Evolutionary conservation across 1,140 invertebrate genomes (phyloP), one percentile per base, ranked within the genome.

Genomic region (Pentalonia nigronervosa): DNA sequence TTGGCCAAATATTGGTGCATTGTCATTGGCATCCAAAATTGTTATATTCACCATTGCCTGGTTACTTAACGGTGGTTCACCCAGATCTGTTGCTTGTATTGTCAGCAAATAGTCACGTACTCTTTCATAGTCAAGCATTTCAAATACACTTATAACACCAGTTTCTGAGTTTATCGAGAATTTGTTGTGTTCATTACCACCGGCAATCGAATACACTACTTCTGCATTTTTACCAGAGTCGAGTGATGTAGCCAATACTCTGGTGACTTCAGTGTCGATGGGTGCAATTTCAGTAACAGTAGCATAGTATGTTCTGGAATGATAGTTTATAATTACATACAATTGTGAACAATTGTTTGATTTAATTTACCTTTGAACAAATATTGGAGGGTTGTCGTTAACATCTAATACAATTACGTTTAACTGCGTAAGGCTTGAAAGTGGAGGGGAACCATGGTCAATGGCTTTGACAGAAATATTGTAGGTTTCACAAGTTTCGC

Each of bases 371-470:
- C 97, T 97, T 47, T 97, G 96, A 60, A 97, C 97, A 95, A 99
- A 99, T 95, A 98, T 97, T n/a, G 98, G 98, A 83, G 98, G 98
- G 96, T 99, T 99, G 95, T 99, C 98, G 95, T 99, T 99, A 60
- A 99, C 97, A 95, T 99, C 97, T 94, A 97, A 96, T 20, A 97
- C 96, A 94, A 96, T 96, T 3, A 97, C 96, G 11, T 96, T 95
- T 6, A 97, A 94, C 41, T 95, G 95, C 2, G 96, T 96, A 1
- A 96, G 95, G 48, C 96, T 96, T 21, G 96, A 96, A 45, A 97
- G 94, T 90, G 96, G 96, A 2, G 98, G 97, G 0, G 95, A 96
- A 1, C 98, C 98, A 93, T 96, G 96, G 95, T 99, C 98, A 21
- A 96, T 95, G 0, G 98, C 98, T 94, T 97, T 96, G n/a, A 99